A percentile compares a stretch with the other conserved stretches of the same genome.
These are phyloP conservation scores for Drosophila crucigera DNA, from an alignment of 2,888 invertebrate genomes.

Conservation along the genomic window DNA sequence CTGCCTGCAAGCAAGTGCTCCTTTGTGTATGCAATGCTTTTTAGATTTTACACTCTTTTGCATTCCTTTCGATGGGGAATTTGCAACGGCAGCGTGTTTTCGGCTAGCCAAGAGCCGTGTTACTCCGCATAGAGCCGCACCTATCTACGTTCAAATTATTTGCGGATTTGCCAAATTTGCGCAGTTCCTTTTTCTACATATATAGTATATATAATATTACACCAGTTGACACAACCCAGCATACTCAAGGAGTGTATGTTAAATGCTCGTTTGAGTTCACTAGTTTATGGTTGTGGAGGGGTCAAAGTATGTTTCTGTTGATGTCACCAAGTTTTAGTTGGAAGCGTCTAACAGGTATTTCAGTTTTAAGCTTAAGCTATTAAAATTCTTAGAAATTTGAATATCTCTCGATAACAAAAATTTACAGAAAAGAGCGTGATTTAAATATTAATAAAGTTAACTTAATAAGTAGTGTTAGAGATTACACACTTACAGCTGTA, in stretches of 20 bases:
- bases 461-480: neutral
- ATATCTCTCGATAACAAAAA: neutral
- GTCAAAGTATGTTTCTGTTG: neutral
- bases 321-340: slow-evolving; percentile 4
- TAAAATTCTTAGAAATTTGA: neutral
- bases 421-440: neutral
- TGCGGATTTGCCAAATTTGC: slow-evolving; percentile 73
- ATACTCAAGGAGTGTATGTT: slow-evolving; percentile 40
- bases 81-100: slow-evolving; percentile 75
- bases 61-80: slow-evolving; percentile 70
- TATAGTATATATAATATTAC: slow-evolving; percentile 27
- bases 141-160: slow-evolving; percentile 69
- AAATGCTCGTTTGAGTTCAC: slow-evolving; percentile 53
- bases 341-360: neutral
- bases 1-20: slow-evolving; percentile 6
- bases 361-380: neutral
- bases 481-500: neutral
- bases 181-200: slow-evolving; percentile 40
- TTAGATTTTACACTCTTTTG: slow-evolving; percentile 69
- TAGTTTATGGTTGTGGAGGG: neutral
- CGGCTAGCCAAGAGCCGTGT: slow-evolving; percentile 27
- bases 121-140: slow-evolving; percentile 20
- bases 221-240: slow-evolving; percentile 39
- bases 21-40: slow-evolving; percentile 57
- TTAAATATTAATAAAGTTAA: neutral